Evolutionary conservation across 2,797 vertebrate species (phyloP), one percentile per base, ranked within the genome.

Genomic region (Notoglanidium macrostoma): DNA sequence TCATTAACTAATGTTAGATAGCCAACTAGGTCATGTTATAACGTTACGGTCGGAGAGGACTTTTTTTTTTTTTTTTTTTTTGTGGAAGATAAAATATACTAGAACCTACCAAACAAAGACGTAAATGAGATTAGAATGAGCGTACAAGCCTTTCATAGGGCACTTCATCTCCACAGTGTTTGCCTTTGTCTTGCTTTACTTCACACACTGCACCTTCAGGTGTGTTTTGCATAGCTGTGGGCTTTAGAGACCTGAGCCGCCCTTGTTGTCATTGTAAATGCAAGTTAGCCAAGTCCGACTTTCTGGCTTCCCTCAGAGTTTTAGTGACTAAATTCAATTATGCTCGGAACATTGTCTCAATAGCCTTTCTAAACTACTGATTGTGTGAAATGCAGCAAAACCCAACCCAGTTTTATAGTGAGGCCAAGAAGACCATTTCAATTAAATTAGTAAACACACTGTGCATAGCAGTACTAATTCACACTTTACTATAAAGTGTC

Each of bases 381-480:
- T 68, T 51, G 49, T 23, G 65, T 26, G 81, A 68, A 70, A 70
- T 21, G 82, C 29, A 70, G 44, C 32, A 73, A 84, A 83, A 40
- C 29, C 51, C 83, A 72, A 40, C 14, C 32, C 23, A 72, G 49
- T 35, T 55, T 84, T 40, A 17, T 21, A 72, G 23, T 73, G 32
- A 84, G 63, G 83, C 51, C 40, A 72, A 73, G 67, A 84, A 44
- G 59, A 40, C 21, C 73, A 21, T 82, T 86, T 74, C 51, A 72
- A 44, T 84, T 26, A 73, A 70, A 29, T 72, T 73, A 55, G 46
- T 55, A 26, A n/a, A 73, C 51, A 51, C 54, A 74, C 10, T 46
- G 35, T 73, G 12, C 44, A 40, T 68, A 67, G 35, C 51, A 17
- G 5, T 11, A 1, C 9, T 35, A 46, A 57, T 40, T 79, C 84